These are phyloP conservation scores for Lasioglossum oenotherae DNA, from an alignment of 2,888 invertebrate genomes.

Conservation along the genomic window DNA sequence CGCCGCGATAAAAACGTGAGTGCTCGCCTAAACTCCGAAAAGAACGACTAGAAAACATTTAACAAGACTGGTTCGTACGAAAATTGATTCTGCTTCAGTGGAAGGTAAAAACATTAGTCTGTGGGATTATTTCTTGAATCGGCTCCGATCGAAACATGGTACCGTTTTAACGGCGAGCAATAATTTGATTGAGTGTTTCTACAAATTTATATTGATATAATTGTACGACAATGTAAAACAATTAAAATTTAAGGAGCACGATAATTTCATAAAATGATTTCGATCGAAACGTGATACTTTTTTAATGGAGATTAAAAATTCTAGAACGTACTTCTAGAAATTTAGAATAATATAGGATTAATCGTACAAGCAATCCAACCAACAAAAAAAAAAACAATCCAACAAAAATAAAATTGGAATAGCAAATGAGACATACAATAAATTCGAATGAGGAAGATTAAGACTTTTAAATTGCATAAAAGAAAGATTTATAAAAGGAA, in stretches of 20 bases:
- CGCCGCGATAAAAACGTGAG: not conserved
- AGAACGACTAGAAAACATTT: not conserved
- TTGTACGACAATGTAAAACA: not conserved
- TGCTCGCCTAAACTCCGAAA: not conserved
- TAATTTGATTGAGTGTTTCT: not conserved
- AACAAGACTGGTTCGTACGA: not conserved
- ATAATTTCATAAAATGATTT: not conserved
- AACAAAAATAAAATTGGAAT: not conserved
- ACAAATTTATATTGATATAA: not conserved
- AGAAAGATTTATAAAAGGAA: not conserved
- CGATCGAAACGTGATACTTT: not conserved
- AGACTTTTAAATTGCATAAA: no score
- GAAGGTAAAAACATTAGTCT: not conserved
- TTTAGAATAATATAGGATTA: not conserved
- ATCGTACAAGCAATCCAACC: not conserved
- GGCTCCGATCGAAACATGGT: not conserved
- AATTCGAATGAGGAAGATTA: no score
- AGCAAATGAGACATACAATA: no score
- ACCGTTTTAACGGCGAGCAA: not conserved
- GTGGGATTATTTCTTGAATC: not conserved
- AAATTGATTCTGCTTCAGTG: not conserved
- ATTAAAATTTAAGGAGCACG: not conserved
- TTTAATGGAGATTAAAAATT: not conserved
- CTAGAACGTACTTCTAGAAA: not conserved
- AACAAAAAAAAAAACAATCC: not conserved